These are phyloP conservation scores for Microtus montanus DNA, from an alignment of 2,113 vertebrate genomes.

Conservation along the genomic window DNA sequence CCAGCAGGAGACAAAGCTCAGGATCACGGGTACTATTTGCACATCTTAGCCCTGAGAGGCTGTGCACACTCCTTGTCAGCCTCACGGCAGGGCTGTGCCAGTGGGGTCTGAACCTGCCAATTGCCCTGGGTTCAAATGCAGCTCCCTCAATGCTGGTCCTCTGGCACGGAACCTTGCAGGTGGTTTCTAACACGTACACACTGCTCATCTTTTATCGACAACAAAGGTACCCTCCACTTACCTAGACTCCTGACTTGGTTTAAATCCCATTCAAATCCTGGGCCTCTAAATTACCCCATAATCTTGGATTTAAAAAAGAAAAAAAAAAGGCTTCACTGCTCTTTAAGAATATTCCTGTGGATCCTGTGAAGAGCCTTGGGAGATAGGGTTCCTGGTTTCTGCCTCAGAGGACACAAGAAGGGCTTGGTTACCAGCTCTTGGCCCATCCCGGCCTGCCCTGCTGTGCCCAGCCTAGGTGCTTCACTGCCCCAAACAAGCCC, in stretches of 20 bases:
- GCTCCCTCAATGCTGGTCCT: neutral
- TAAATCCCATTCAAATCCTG: neutral
- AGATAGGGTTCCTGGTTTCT: neutral
- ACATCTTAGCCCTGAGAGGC: neutral
- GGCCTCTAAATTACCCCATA: neutral
- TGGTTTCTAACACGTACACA: neutral
- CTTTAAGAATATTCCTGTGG: neutral
- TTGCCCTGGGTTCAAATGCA: neutral
- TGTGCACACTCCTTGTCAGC: accelerated
- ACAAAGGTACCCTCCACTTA: neutral
- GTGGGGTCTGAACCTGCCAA: neutral
- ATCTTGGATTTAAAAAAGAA: neutral
- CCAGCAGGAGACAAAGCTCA: neutral
- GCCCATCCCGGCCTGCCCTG: neutral
- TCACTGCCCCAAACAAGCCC: neutral
- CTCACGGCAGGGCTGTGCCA: too few species aligned
- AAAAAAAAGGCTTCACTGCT: neutral
- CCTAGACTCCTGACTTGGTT: neutral
- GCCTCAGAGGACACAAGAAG: neutral
- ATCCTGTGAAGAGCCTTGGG: neutral
- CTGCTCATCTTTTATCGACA: neutral
- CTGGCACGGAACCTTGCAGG: neutral
- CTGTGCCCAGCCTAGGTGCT: neutral
- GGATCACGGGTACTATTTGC: accelerated
- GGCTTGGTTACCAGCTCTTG: neutral